These are phyloP conservation scores for Oxystoma pomonae DNA, from an alignment of 2,888 invertebrate species.

Conservation along the genomic window DNA sequence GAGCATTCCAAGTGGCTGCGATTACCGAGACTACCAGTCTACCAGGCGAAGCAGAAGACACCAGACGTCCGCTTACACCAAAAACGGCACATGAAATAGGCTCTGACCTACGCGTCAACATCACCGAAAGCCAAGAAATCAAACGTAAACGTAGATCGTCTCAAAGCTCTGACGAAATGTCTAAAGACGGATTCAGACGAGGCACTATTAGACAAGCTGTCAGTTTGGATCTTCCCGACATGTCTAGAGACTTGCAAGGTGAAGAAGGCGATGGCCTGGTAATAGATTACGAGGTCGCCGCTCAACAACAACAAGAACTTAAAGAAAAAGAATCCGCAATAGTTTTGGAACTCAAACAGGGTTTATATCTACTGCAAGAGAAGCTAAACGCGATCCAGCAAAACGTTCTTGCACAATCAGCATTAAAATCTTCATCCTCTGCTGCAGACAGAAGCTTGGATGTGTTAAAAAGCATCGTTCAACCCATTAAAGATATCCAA, in stretches of 20 bases:
- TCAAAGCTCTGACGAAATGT: slow-evolving; percentile 50
- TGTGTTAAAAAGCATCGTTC: slow-evolving; percentile 58
- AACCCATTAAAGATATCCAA: slow-evolving; percentile 61
- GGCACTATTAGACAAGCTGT: slow-evolving; percentile 41
- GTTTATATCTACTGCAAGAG: slow-evolving; percentile 51
- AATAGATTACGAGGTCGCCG: slow-evolving; percentile 50
- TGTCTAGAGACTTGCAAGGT: slow-evolving; percentile 52
- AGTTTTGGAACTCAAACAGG: slow-evolving; percentile 39
- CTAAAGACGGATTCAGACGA: slow-evolving; percentile 42
- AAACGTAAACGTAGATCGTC: slow-evolving; percentile 40
- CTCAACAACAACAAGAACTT: slow-evolving; percentile 47
- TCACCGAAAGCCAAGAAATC: slow-evolving; percentile 49
- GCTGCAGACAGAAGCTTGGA: slow-evolving; percentile 64
- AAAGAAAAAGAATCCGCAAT: slow-evolving; percentile 38
- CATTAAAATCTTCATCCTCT: slow-evolving; percentile 62
- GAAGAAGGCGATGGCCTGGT: slow-evolving; percentile 56
- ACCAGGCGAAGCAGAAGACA: slow-evolving; percentile 38
- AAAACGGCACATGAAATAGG: slow-evolving; percentile 47
- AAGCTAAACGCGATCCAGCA: slow-evolving; percentile 60
- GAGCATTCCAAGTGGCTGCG: slow-evolving; percentile 43
- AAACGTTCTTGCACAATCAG: slow-evolving; percentile 61
- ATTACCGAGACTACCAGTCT: slow-evolving; percentile 46
- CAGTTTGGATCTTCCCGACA: slow-evolving; percentile 44
- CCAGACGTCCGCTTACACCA: slow-evolving; percentile 40
- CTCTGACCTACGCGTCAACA: slow-evolving; percentile 45